These are phyloP conservation scores for Sus scrofa DNA, from an alignment of 2,113 vertebrate genomes.

Conservation along the genomic window DNA sequence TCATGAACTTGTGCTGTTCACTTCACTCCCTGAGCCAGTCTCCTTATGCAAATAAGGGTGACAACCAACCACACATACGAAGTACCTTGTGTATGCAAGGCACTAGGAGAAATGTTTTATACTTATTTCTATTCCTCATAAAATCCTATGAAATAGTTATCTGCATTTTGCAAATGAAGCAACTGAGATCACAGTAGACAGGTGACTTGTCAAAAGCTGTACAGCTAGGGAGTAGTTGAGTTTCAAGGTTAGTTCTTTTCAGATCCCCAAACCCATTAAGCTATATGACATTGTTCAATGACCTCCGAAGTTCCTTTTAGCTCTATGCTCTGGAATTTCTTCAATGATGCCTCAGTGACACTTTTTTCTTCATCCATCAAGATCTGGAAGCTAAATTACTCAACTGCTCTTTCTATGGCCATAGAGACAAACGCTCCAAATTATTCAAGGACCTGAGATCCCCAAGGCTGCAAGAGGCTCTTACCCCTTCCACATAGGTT, in stretches of 20 bases:
- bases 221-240: background rate
- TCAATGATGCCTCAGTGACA: background rate
- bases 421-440: background rate
- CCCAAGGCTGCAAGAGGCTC: background rate
- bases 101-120: background rate
- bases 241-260: background rate
- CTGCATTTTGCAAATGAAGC: constrained; percentile 14
- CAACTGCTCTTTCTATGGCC: background rate
- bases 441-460: constrained; percentile 31
- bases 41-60: background rate
- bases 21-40: background rate
- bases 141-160: background rate
- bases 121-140: background rate
- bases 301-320: constrained; percentile 31
- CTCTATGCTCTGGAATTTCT: constrained; percentile 24
- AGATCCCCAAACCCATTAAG: background rate
- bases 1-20: background rate
- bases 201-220: background rate
- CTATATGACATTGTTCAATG: background rate
- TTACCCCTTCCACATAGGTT: background rate
- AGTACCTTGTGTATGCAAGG: background rate
- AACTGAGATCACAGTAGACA: background rate
- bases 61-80: background rate
- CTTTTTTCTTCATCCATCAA: constrained; percentile 15
- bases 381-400: background rate